Evolutionary conservation across 2,113 vertebrate species (phyloP).

Genomic region (Gila orcuttii): DNA sequence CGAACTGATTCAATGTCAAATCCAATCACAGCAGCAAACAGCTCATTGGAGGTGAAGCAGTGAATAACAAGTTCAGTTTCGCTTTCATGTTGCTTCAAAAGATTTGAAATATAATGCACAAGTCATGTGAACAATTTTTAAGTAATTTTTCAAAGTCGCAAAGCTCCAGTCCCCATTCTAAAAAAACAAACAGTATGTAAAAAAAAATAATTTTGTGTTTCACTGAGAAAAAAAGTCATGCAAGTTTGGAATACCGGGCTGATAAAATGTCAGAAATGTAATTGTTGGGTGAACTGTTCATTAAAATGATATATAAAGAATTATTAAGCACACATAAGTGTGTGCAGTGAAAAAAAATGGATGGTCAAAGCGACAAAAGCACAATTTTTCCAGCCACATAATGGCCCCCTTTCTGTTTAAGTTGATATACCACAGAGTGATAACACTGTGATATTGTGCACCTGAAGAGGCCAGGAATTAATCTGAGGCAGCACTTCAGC

Average conservation of each 20-base stretch:
- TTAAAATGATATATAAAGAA: neutral
- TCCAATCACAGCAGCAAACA: neutral
- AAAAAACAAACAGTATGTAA: neutral
- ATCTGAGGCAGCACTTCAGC: conserved; percentile 25
- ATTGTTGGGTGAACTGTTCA: neutral
- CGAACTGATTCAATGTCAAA: neutral
- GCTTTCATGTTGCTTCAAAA: neutral
- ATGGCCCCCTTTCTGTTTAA: neutral
- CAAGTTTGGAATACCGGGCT: neutral
- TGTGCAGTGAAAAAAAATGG: neutral
- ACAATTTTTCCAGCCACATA: neutral
- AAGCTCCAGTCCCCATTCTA: neutral
- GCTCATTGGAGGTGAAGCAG: neutral
- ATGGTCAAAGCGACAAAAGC: neutral
- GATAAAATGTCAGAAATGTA: neutral
- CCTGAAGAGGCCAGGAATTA: conserved; percentile 29
- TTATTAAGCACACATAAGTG: neutral
- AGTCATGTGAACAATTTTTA: neutral
- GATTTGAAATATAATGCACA: neutral
- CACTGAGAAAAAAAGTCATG: neutral
- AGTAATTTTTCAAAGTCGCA: neutral
- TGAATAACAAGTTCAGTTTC: conserved; percentile 1
- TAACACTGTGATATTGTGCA: conserved; percentile 23
- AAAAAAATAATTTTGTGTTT: neutral
- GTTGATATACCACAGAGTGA: neutral